A percentile compares a stretch with the other conserved stretches of the same genome.
These are phyloP conservation scores for Acrobasis suavella DNA, from an alignment of 2,888 invertebrate genomes.

Conservation along the genomic window DNA sequence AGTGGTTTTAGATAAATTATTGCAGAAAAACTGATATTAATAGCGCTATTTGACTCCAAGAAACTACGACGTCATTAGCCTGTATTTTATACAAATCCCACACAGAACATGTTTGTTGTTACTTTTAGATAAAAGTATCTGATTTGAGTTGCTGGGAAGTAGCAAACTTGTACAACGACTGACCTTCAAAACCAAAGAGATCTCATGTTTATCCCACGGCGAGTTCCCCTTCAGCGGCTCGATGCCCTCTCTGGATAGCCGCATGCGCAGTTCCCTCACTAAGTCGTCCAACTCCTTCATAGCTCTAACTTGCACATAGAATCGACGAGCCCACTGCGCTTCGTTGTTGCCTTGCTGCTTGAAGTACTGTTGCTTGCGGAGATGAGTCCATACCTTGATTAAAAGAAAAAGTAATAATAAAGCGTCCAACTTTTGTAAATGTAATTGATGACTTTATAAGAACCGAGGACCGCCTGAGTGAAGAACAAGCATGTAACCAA, in stretches of 20 bases:
- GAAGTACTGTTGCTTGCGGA: slow-evolving; percentile 83
- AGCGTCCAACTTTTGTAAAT: too few relatives aligned
- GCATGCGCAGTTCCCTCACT: slow-evolving; percentile 85
- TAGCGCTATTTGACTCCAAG: too few relatives aligned
- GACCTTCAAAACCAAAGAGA: slow-evolving; percentile 65
- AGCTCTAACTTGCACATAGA: slow-evolving; percentile 87
- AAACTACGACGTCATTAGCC: too few relatives aligned
- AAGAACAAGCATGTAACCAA: too few relatives aligned
- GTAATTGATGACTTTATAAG: too few relatives aligned
- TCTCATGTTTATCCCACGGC: slow-evolving; percentile 62
- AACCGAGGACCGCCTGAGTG: too few relatives aligned
- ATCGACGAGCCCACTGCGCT: slow-evolving; percentile 85
- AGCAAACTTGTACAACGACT: not conserved
- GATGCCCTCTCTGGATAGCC: slow-evolving; percentile 85
- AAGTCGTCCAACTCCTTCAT: slow-evolving; percentile 88
- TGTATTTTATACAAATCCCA: too few relatives aligned
- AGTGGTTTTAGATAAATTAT: too few relatives aligned
- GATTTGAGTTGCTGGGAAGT: too few relatives aligned
- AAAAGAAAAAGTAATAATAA: not conserved
- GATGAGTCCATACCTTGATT: slow-evolving; percentile 85
- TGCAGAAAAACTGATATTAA: too few relatives aligned
- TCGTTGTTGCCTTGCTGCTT: slow-evolving; percentile 68
- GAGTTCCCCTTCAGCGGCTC: slow-evolving; percentile 65
- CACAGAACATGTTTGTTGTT: too few relatives aligned
- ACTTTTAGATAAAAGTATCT: too few relatives aligned